Evolutionary conservation across 2,888 invertebrate genomes (phyloP), one percentile per base, ranked within the genome.

Genomic region (Agrochola litura): DNA sequence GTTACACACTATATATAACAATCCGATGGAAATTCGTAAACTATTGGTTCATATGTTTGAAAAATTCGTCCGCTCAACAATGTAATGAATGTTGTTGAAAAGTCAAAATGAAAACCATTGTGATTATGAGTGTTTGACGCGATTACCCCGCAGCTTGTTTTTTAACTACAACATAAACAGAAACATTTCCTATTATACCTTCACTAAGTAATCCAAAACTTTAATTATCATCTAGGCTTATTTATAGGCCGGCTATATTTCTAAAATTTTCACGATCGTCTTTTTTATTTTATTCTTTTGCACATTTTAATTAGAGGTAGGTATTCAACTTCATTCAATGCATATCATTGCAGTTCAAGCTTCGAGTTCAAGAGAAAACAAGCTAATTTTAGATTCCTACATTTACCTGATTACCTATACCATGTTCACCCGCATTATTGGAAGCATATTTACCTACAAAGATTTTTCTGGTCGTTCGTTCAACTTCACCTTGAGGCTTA

Each of bases 391-490:
- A 81, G 71, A 82, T 37, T 64, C 9, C 60, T 43, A 72, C 56
- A 54, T 65, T 56, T 78, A 82, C 14, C 22, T 64, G 30, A 77
- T 58, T 41, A 46, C 46, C 46, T 46, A 10, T 41, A 52, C 46
- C 56, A 56, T 61, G 64, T 78, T 67, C 37, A 66, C 83, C 83
- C 79, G 83, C 52, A 73, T 82, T 52, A 83, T 61, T 77, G 16
- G 30, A 19, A 8, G 30, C 37, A 68, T 73, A 58, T 69, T 60
- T 77, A 49, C 54, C n/a, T 68, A 41, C 64, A n/a, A 30, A 43
- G 4, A 60, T 56, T 56, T 52, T 69, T 46, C 65, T 52, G 60
- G 41, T 72, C 54, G 14, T 52, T 22, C 22, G 22, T 52, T 9
- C 52, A 52, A 19, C 19, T 19, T 19, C 52, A 19, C 52, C 19